A percentile compares a stretch with the other conserved stretches of the same genome.
Evolutionary conservation across 2,888 invertebrate species (phyloP).

Genomic region (Microctonus brassicae): DNA sequence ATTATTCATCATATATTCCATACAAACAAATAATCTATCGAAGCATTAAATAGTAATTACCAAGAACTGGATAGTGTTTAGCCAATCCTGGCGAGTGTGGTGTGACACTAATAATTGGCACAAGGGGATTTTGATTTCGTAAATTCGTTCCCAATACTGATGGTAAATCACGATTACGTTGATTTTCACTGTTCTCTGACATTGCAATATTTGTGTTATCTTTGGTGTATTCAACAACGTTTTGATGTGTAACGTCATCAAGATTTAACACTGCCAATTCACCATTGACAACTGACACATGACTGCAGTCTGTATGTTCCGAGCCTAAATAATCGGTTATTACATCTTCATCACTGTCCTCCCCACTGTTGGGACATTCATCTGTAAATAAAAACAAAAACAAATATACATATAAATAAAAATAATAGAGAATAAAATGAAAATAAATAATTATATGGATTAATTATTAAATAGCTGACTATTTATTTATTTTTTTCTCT

Average conservation of each 20-base stretch:
- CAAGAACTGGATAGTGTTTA: constrained; percentile 77
- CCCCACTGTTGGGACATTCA: constrained; percentile 79
- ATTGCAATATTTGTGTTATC: constrained; percentile 59
- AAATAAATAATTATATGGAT: not conserved
- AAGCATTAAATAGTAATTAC: constrained; percentile 58
- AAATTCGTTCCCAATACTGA: constrained; percentile 51
- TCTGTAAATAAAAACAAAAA: constrained; percentile 71
- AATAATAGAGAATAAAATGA: not conserved
- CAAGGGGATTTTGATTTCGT: constrained; percentile 70
- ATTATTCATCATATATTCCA: not conserved
- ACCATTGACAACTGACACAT: constrained; percentile 55
- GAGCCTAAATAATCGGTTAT: constrained; percentile 79
- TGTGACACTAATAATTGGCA: constrained; percentile 89
- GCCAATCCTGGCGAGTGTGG: constrained; percentile 85
- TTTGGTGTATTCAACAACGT: constrained; percentile 60
- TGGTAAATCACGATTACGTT: constrained; percentile 47
- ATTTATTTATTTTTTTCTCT: not conserved
- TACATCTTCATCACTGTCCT: constrained; percentile 85
- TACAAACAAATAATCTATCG: not conserved
- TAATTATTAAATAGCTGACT: not conserved
- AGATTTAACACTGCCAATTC: constrained; percentile 55
- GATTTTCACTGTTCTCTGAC: constrained; percentile 55
- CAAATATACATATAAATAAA: too few species aligned
- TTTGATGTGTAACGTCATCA: constrained; percentile 48
- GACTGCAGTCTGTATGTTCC: constrained; percentile 60